Conservation (phyloP, 2,797 vertebrate genomes). For the Crenuchus spilurus region DNA sequence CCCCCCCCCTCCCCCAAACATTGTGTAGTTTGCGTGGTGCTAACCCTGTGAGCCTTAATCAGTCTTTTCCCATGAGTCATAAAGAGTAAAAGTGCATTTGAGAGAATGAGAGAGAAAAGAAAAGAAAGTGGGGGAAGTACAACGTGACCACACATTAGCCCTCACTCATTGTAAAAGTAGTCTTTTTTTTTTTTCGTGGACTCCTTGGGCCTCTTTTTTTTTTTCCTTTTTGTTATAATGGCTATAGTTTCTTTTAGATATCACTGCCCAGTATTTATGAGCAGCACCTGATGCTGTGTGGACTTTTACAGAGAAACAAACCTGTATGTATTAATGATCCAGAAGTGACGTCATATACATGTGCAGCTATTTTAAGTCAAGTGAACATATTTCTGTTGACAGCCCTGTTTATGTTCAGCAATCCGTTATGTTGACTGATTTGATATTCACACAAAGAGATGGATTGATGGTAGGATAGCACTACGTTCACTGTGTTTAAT, state of each 20-base stretch:
- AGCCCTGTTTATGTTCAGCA: conserved; percentile 72
- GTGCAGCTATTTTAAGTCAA: conserved; percentile 76
- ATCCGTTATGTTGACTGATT: conserved; percentile 66
- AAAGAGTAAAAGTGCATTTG: conserved; percentile 35
- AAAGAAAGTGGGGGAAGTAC: conserved; percentile 40
- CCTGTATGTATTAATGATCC: conserved; percentile 66
- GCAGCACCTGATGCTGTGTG: conserved; percentile 60
- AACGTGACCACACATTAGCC: conserved; percentile 60
- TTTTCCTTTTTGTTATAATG: conserved; percentile 64
- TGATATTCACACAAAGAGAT: conserved; percentile 52
- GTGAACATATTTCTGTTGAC: conserved; percentile 69
- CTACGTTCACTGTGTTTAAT: conserved; percentile 69
- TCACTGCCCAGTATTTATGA: conserved; percentile 56
- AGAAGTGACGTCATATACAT: conserved; percentile 71
- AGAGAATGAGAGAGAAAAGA: conserved; percentile 49
- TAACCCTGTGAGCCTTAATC: conserved; percentile 72
- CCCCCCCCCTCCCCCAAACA: conserved; percentile 61
- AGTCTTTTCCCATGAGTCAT: conserved; percentile 43
- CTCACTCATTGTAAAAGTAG: conserved; percentile 65
- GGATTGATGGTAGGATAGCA: conserved; percentile 54
- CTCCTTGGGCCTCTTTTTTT: conserved; percentile 70
- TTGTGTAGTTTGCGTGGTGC: conserved; percentile 67
- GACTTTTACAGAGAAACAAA: conserved; percentile 35
- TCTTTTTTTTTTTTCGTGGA: conserved; percentile 64
- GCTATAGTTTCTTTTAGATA: conserved; percentile 60